Evolutionary conservation across 2,888 invertebrate species (phyloP).

Genomic region (Mimumesa dahlbomi): DNA sequence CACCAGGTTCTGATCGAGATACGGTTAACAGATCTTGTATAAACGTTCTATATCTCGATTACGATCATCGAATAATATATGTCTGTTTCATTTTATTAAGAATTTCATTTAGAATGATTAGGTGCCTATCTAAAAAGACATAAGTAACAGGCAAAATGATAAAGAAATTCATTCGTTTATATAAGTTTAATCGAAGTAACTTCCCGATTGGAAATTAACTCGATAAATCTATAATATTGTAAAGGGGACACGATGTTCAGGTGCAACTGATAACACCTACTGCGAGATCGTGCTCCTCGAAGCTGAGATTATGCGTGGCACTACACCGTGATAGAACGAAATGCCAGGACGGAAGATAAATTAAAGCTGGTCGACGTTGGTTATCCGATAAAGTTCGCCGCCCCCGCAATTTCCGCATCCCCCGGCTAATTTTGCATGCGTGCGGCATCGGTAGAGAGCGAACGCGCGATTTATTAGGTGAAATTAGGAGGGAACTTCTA

Average conservation of each 20-base stretch:
- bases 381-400: constrained; percentile 55
- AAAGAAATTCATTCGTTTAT: not conserved
- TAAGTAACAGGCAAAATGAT: no score
- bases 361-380: constrained; percentile 50
- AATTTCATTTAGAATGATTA: no score
- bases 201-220: constrained; percentile 47
- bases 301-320: constrained; percentile 33
- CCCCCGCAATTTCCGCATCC: constrained; percentile 53
- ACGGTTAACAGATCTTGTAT: constrained; percentile 10
- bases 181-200: constrained; percentile 23
- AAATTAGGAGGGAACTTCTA: constrained; percentile 66
- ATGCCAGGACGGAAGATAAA: constrained; percentile 48
- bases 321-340: constrained; percentile 18
- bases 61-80: constrained; percentile 5
- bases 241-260: constrained; percentile 42
- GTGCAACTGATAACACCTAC: constrained; percentile 35
- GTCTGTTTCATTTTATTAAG: no score
- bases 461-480: constrained; percentile 60
- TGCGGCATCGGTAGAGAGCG: constrained; percentile 45
- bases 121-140: no score
- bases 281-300: constrained; percentile 6
- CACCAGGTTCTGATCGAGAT: constrained; percentile 36
- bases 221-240: constrained; percentile 47
- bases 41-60: constrained; percentile 31
- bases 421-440: constrained; percentile 56